Evolutionary conservation across 2,888 invertebrate genomes (phyloP), one percentile per base, ranked within the genome.

Genomic region (Oscheius sp.): DNA sequence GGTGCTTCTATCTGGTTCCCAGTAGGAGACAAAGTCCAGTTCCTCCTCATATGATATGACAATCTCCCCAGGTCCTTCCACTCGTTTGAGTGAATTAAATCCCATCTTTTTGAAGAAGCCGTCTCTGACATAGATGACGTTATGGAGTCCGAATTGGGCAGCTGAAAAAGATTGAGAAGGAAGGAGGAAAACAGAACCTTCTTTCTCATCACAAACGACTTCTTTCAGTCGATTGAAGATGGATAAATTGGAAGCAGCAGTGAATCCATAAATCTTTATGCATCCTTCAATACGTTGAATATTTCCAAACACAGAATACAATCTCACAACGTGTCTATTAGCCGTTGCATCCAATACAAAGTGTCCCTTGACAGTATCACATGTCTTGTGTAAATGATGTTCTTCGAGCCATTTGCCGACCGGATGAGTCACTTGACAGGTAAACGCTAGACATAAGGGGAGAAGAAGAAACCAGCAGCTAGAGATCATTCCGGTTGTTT

Each of bases 31-130:
- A n/a, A n/a, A 6, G 12, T 20, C 20, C 14, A 22, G 20, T 47
- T 20, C 22, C 14, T 47, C 26, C 22, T 24, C 49, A 20, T 24
- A 47, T 3, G 49, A 47, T 3, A 47, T 3, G 12, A 20, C 26
- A 24, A 47, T 47, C 49, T 47, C 12, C 8, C 49, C 49, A 20
- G 49, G 49, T 17, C 49, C 49, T 24, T 47, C 49, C 3, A 47
- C 49, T 20, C 4, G 20, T 12, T 14, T 47, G 6, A 47, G 26
- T 14, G 49, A 47, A 20, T 47, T 24, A 14, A 47, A 47, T 47
- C 49, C 49, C 22, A 47, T 20, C 5, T 3, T 47, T 5, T 6
- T 24, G 22, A 47, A 14, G 2, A 20, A 3, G 2, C 17, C 5
- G 2, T 20, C 49, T 4, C 14, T 12, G 22, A 47, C 14, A 24